These are phyloP conservation scores for Myripristis murdjan DNA, from an alignment of 2,797 vertebrate genomes.

Conservation along the genomic window DNA sequence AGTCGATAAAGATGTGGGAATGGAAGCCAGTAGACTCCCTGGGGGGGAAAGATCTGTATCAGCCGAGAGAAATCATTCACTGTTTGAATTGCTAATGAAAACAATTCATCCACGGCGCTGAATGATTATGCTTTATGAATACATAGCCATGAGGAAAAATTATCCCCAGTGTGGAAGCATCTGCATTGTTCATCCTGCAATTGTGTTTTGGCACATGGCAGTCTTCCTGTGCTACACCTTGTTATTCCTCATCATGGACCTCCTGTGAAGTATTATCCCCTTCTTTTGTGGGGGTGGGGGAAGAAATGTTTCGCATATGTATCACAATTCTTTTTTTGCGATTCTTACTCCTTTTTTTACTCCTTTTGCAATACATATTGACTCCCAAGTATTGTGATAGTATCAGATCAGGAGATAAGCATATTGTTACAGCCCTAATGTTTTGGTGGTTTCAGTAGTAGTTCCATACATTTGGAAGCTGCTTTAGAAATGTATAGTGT, in stretches of 20 bases:
- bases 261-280: background rate
- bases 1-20: conserved; percentile 51
- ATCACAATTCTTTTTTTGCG: too few species aligned
- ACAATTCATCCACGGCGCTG: conserved; percentile 50
- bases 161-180: conserved; percentile 26
- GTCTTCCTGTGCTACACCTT: background rate
- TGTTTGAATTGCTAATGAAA: conserved; percentile 77
- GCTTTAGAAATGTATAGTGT: background rate
- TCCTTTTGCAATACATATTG: too few species aligned
- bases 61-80: conserved; percentile 46
- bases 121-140: conserved; percentile 63
- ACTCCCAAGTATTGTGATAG: too few species aligned
- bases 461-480: background rate
- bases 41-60: conserved; percentile 65
- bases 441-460: background rate
- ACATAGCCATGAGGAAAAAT: conserved; percentile 57
- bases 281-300: too few species aligned
- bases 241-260: background rate
- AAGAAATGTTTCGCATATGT: too few species aligned
- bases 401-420: too few species aligned
- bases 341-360: too few species aligned
- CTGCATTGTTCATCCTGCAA: conserved; percentile 32
- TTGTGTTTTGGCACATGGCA: conserved; percentile 13
- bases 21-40: conserved; percentile 45
- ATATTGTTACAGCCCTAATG: too few species aligned